Conservation (phyloP, 2,797 vertebrate genomes). For the Crypturellus tataupa region DNA sequence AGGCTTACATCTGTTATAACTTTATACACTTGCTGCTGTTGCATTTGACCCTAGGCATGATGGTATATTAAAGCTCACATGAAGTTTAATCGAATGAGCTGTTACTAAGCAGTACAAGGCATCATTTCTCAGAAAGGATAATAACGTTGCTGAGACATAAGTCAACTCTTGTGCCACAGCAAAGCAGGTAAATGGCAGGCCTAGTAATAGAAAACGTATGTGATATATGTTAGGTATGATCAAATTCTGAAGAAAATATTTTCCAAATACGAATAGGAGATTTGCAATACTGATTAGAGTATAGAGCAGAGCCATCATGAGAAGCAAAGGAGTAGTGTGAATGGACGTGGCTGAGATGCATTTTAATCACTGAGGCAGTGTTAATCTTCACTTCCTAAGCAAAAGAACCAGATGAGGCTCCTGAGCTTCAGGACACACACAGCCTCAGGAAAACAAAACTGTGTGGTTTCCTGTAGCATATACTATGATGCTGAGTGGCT, state of each 20-base stretch:
- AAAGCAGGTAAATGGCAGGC: conserved; percentile 26
- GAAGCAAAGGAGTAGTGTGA: rapidly evolving
- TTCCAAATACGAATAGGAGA: not conserved
- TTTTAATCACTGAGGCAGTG: not conserved
- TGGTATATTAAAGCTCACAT: not conserved
- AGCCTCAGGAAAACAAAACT: not conserved
- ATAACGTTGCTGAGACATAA: not conserved
- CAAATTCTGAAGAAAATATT: conserved; percentile 4
- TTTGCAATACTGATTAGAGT: not conserved
- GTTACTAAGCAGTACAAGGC: not conserved
- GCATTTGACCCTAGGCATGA: not conserved
- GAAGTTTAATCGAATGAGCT: not conserved
- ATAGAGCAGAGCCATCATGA: not conserved
- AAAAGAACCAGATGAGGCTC: not conserved
- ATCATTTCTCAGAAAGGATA: conserved; percentile 27
- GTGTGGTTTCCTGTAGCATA: rapidly evolving
- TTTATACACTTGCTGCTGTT: not conserved
- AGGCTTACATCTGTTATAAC: not conserved
- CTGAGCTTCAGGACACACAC: not conserved
- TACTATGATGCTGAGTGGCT: not conserved
- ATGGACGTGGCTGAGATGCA: not conserved
- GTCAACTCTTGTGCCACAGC: conserved; percentile 1
- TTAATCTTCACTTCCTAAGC: not conserved
- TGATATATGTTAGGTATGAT: not conserved
- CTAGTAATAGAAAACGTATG: conserved; percentile 2